Base-by-base conservation (phyloP, 1,140 invertebrate species). In the Coelopa frigida region DNA sequence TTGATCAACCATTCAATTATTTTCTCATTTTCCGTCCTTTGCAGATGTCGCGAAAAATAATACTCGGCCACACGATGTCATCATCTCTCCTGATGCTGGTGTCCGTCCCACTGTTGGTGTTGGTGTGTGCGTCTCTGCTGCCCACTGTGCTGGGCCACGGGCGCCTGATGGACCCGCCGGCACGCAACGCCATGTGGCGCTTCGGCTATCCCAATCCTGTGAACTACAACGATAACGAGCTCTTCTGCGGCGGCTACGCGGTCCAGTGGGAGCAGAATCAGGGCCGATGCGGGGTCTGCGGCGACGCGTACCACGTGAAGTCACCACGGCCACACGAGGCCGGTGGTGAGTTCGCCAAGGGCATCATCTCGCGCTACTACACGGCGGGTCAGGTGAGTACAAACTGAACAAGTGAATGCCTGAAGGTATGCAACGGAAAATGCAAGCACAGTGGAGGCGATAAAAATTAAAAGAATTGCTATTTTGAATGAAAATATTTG, bases 191-290 rank as follows among this genome's bases (percentile, higher is more conserved):
- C 15, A 92, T 93, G 87, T 96, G 92, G 92, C 74, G 92, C 38
- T 89, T 92, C 59, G 92, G 91, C 2, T 95, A 85, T 71, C 83
- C 85, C 2, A 94, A 90, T 73, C 88, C 90, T 1, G 85, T 91
- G 8, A 93, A 96, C 70, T 95, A 94, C 60, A 91, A 95, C 55
- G 93, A 96, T 63, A 95, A 93, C 54, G 90, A 82, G 57, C 71
- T 82, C 5, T 82, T 81, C 59, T 82, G 80, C 53, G 92, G 93
- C 2, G 93, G 92, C 32, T 87, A 86, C 60, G 78, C 83, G 70
- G 86, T 87, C 24, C 89, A 93, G 67, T 92, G 87, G 84, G 77
- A 84, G 51, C 79, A 85, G 60, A 94, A 94, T 67, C 68, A 75
- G 7, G 92, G 91, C 0, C 79, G 80, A 50, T 95, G 92, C 59